These are phyloP conservation scores for Tenualosa thibaudeaui DNA, from an alignment of 2,797 vertebrate genomes.

Conservation along the genomic window DNA sequence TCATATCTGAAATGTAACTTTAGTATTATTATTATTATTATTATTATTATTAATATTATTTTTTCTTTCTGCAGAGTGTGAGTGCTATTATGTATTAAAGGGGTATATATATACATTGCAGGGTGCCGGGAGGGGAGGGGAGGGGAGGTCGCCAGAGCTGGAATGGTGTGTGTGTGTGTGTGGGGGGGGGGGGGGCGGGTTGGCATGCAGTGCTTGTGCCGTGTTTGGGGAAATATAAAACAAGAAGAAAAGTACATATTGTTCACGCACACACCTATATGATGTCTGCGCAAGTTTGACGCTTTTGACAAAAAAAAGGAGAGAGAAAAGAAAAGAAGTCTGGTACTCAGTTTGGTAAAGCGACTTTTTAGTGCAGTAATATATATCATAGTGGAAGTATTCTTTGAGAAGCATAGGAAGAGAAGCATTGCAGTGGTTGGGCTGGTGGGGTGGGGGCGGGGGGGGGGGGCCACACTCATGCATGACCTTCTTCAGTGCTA, in stretches of 20 bases:
- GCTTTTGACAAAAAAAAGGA: conserved; percentile 46
- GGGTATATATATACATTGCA: conserved; percentile 57
- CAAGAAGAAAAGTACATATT: conserved; percentile 57
- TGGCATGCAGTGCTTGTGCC: conserved; percentile 82
- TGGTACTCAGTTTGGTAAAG: conserved; percentile 93
- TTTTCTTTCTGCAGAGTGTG: conserved; percentile 87
- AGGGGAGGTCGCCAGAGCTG: conserved; percentile 9
- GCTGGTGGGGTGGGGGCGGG: not conserved
- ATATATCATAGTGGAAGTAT: conserved; percentile 72
- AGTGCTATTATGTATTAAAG: conserved; percentile 87
- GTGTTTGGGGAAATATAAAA: conserved; percentile 72
- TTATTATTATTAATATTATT: conserved; percentile 51
- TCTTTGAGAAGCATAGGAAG: conserved; percentile 57
- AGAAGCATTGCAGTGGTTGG: not conserved
- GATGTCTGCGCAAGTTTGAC: conserved; percentile 34
- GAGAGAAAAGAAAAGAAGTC: conserved; percentile 77
- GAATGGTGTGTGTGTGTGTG: not conserved
- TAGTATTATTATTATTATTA: conserved; percentile 42
- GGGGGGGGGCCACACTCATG: not conserved
- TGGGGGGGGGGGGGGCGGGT: not conserved
- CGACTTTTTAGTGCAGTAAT: conserved; percentile 87
- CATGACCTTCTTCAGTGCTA: conserved; percentile 22
- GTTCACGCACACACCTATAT: conserved; percentile 51
- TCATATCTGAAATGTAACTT: conserved; percentile 46
- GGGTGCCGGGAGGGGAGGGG: conserved; percentile 31